These are phyloP conservation scores for Melieria omissa DNA, from an alignment of 2,888 invertebrate species.

Conservation along the genomic window DNA sequence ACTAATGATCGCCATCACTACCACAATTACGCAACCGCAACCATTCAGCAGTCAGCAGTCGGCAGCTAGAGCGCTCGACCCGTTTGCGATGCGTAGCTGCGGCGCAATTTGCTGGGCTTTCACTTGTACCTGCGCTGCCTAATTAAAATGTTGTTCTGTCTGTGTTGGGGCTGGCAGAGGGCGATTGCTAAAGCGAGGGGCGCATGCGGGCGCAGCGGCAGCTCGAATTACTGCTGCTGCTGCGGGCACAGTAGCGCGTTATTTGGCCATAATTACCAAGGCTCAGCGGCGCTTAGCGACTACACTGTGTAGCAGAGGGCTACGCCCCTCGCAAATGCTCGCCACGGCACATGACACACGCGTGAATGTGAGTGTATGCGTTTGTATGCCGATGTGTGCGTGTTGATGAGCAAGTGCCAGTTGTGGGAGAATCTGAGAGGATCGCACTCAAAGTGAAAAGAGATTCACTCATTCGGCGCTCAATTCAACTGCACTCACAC, in stretches of 20 bases:
- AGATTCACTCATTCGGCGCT: background rate
- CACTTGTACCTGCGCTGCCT: constrained; percentile 26
- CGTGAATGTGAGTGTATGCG: no score
- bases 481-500: no score
- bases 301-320: background rate
- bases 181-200: no score
- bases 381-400: no score
- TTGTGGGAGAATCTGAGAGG: background rate
- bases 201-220: background rate
- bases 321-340: background rate
- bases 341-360: constrained; percentile 28
- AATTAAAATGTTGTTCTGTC: constrained; percentile 18
- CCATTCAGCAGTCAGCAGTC: background rate
- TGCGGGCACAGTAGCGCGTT: constrained; percentile 45
- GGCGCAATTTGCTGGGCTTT: constrained; percentile 22
- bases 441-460: background rate
- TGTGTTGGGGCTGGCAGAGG: no score
- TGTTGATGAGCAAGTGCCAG: no score
- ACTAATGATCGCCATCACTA: constrained; percentile 16
- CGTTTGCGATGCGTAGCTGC: background rate
- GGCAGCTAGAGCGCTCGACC: background rate
- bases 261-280: constrained; percentile 49
- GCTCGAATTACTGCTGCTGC: background rate
- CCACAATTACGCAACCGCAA: constrained; percentile 25
- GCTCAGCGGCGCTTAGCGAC: constrained; percentile 43